phyloP scores from a whole-genome alignment of 2,113 vertebrate genomes.

The Dryoscopus gambensis region DNA sequence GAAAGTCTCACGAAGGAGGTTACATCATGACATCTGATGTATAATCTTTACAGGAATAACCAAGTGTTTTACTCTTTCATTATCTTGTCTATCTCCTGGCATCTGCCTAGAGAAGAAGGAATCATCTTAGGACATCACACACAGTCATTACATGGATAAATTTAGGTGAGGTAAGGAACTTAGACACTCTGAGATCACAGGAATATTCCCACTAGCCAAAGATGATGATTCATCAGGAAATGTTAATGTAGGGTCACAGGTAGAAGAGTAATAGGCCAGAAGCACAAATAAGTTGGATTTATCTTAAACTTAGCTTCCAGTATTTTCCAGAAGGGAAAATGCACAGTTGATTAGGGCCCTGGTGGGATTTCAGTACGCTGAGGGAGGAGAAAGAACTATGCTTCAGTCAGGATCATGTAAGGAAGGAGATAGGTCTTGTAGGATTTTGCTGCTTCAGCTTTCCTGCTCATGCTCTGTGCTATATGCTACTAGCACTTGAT shows the following conservation, averaged over 20 bases:
- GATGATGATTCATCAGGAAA: neutral
- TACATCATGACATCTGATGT: neutral
- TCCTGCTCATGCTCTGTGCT: neutral
- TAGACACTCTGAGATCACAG: neutral
- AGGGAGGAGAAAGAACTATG: neutral
- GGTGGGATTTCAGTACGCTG: accelerated
- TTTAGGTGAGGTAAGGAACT: neutral
- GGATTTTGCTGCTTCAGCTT: neutral
- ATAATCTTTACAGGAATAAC: neutral
- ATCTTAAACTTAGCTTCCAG: neutral
- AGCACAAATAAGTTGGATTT: neutral
- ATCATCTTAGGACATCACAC: neutral
- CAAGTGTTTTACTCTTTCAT: neutral
- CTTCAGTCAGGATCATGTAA: neutral
- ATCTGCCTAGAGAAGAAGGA: slow-evolving; percentile 15
- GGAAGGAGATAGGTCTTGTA: neutral
- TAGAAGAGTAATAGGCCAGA: neutral
- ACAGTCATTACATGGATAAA: neutral
- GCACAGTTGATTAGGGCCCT: neutral
- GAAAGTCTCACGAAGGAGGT: neutral
- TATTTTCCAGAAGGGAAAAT: neutral
- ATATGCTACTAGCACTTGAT: neutral
- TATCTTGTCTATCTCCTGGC: neutral
- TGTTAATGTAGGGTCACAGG: neutral
- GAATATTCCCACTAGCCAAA: neutral